Percentiles rank a stretch among this genome's conserved stretches.
Conservation (phyloP, 2,888 invertebrate genomes). For the Lordiphosa andalusiaca region DNA sequence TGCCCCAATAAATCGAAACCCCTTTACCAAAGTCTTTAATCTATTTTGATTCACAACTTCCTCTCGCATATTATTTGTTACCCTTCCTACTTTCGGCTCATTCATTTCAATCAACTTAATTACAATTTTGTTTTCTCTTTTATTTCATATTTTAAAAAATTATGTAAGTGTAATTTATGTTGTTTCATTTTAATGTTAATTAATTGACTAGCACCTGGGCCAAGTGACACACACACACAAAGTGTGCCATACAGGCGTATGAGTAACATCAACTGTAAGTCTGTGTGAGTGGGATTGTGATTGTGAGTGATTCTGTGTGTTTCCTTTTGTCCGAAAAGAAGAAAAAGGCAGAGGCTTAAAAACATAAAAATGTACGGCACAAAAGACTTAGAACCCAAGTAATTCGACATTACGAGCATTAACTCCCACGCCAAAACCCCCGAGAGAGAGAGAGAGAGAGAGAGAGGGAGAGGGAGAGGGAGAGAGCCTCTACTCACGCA, state of each 20-base stretch:
- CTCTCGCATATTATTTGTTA: too few species aligned
- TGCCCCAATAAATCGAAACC: too few species aligned
- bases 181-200: too few species aligned
- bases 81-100: too few species aligned
- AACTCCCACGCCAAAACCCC: constrained; percentile 42
- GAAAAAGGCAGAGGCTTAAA: constrained; percentile 57
- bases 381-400: constrained; percentile 51
- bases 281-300: not conserved
- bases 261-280: constrained; percentile 21
- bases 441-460: not conserved
- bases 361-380: constrained; percentile 42
- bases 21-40: too few species aligned
- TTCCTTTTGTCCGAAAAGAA: constrained; percentile 50
- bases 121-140: too few species aligned
- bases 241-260: constrained; percentile 17
- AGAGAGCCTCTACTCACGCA: constrained; percentile 6
- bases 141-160: too few species aligned
- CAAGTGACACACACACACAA: too few species aligned
- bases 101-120: too few species aligned
- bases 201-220: too few species aligned
- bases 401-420: constrained; percentile 69
- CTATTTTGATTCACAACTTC: too few species aligned
- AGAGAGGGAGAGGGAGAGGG: not conserved
- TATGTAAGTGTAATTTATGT: too few species aligned
- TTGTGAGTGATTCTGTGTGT: constrained; percentile 16